A percentile compares a stretch with the other conserved stretches of the same genome.
These are phyloP conservation scores for Agrypnia vestita DNA, from an alignment of 1,140 invertebrate genomes.

Conservation along the genomic window DNA sequence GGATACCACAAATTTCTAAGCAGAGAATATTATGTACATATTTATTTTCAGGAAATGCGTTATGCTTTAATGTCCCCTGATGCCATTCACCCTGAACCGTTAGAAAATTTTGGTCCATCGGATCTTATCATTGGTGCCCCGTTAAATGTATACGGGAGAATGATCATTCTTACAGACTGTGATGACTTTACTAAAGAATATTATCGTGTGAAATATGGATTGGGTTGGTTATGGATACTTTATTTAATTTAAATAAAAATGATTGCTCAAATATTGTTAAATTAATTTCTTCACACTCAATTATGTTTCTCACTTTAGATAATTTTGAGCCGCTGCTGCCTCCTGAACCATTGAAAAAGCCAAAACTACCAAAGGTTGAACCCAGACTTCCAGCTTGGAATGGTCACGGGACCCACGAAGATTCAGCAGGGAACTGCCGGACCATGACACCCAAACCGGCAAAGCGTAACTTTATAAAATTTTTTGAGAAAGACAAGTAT, in stretches of 20 bases:
- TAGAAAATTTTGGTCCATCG: constrained; percentile 66
- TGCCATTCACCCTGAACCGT: constrained; percentile 61
- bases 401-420: constrained; percentile 89
- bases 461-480: constrained; percentile 85
- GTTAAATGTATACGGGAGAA: constrained; percentile 85
- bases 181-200: constrained; percentile 92
- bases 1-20: too few relatives aligned
- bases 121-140: constrained; percentile 87
- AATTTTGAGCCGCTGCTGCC: constrained; percentile 75
- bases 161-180: constrained; percentile 87
- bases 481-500: constrained; percentile 84
- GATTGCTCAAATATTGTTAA: not conserved
- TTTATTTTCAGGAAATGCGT: constrained; percentile 65
- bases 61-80: constrained; percentile 67
- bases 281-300: constrained; percentile 31
- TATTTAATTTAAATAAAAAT: not conserved
- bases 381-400: constrained; percentile 88
- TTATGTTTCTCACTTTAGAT: constrained; percentile 65
- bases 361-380: constrained; percentile 64
- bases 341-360: constrained; percentile 66
- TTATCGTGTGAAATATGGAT: constrained; percentile 79
- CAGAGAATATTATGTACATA: too few relatives aligned
- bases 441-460: constrained; percentile 84
- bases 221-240: constrained; percentile 46
- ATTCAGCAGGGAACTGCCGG: constrained; percentile 89